A percentile compares a stretch with the other conserved stretches of the same genome.
phyloP scores from a whole-genome alignment of 1,140 invertebrate genomes.

The Calosoma granatense region DNA sequence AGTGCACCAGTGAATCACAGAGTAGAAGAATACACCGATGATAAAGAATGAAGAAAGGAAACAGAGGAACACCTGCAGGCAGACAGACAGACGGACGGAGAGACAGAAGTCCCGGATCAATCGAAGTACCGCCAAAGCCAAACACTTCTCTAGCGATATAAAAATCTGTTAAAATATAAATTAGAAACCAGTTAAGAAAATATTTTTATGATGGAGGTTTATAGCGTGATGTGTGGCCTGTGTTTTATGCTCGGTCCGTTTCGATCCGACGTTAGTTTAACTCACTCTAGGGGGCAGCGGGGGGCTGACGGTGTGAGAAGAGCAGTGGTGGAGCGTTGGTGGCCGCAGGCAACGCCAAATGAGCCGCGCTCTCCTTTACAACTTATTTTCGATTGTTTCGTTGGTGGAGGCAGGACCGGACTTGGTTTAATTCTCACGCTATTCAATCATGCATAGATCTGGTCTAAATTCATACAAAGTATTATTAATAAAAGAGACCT shows the following conservation, averaged over 20 bases:
- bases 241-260: not conserved
- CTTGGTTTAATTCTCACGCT: too few species aligned
- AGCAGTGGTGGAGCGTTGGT: not conserved
- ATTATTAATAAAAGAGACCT: too few species aligned
- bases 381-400: not conserved
- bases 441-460: too few species aligned
- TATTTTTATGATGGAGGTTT: conserved; percentile 4
- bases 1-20: too few species aligned
- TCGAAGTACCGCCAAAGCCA: not conserved
- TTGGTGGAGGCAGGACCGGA: not conserved
- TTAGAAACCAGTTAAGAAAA: conserved; percentile 6
- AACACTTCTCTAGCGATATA: conserved; percentile 1
- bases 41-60: too few species aligned
- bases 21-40: too few species aligned
- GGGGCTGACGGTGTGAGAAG: not conserved
- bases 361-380: not conserved
- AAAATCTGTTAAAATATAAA: conserved; percentile 9
- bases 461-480: too few species aligned
- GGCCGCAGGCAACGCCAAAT: not conserved
- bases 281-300: not conserved
- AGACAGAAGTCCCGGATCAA: not conserved
- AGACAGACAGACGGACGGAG: not conserved
- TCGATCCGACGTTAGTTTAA: not conserved
- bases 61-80: not conserved
- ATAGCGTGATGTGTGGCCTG: not conserved